Conservation (phyloP, 1,140 invertebrate genomes). For the Melanaphis sacchari region DNA sequence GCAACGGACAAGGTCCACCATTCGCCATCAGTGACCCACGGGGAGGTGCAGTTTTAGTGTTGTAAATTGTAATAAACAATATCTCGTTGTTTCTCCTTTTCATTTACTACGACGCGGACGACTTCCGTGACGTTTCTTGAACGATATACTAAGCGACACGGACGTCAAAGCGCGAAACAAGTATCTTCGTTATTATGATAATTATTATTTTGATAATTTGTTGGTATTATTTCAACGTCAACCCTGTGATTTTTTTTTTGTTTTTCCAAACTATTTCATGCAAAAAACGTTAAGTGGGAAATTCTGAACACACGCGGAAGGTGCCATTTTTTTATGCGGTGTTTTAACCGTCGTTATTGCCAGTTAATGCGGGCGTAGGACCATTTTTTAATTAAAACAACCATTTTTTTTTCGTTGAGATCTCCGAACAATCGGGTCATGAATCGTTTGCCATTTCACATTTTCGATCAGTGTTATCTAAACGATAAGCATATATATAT, state of each 20-base stretch:
- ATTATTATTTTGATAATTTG: not conserved
- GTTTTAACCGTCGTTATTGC: not conserved
- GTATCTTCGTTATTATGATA: not conserved
- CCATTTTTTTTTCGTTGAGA: not conserved
- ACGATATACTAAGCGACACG: not conserved
- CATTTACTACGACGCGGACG: too few species aligned
- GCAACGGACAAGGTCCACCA: not conserved
- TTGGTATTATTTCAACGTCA: not conserved
- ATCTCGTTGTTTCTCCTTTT: not conserved
- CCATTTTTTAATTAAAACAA: not conserved
- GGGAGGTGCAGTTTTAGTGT: not conserved
- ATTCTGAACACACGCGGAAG: not conserved
- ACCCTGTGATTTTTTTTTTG: not conserved
- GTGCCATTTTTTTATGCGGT: not conserved
- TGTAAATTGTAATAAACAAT: not conserved
- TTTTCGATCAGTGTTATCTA: not conserved
- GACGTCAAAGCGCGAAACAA: not conserved
- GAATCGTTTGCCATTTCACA: not conserved
- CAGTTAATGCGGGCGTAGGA: not conserved
- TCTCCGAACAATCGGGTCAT: not conserved
- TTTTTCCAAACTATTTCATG: not conserved
- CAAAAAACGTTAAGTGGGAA: not conserved
- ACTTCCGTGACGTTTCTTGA: not conserved
- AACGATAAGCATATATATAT: not conserved
- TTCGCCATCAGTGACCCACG: not conserved